A percentile compares a stretch with the other conserved stretches of the same genome.
Evolutionary conservation across 2,888 invertebrate species (phyloP).

Genomic region (Heterodera filipjevi): DNA sequence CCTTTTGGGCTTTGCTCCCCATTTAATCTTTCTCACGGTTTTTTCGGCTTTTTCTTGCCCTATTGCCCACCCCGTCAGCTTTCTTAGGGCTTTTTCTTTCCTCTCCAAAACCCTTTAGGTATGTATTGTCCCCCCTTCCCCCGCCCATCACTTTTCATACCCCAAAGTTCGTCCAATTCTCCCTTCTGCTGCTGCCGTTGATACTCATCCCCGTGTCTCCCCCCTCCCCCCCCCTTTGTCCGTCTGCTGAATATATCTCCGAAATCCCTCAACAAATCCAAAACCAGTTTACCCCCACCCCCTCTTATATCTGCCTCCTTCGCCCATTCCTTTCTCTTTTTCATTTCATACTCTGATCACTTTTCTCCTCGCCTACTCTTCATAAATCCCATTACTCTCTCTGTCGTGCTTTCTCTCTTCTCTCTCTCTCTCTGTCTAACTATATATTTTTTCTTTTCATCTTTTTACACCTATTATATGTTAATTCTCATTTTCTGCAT

Average conservation of each 20-base stretch:
- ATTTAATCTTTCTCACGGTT: too few relatives aligned
- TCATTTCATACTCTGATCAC: neutral
- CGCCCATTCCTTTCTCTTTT: neutral
- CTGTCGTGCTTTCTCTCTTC: neutral
- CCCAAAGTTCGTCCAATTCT: constrained; percentile 3
- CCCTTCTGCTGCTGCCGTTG: neutral
- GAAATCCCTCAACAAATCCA: constrained; percentile 11
- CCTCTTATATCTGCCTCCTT: neutral
- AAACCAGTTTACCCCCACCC: neutral
- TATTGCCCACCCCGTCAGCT: neutral
- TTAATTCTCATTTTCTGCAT: too few relatives aligned
- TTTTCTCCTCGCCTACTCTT: neutral
- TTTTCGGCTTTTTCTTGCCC: neutral
- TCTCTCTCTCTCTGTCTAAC: neutral
- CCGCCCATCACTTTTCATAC: too few relatives aligned
- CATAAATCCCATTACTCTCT: neutral
- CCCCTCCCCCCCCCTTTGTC: neutral
- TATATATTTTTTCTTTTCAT: too few relatives aligned
- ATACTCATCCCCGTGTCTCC: neutral
- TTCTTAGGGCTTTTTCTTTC: neutral
- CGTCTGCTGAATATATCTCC: neutral
- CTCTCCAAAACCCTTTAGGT: neutral
- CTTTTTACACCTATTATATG: too few relatives aligned
- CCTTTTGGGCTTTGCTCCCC: too few relatives aligned
- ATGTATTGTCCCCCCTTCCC: neutral